These are phyloP conservation scores for Alexandromys oeconomus DNA, from an alignment of 2,797 vertebrate genomes.

Conservation along the genomic window DNA sequence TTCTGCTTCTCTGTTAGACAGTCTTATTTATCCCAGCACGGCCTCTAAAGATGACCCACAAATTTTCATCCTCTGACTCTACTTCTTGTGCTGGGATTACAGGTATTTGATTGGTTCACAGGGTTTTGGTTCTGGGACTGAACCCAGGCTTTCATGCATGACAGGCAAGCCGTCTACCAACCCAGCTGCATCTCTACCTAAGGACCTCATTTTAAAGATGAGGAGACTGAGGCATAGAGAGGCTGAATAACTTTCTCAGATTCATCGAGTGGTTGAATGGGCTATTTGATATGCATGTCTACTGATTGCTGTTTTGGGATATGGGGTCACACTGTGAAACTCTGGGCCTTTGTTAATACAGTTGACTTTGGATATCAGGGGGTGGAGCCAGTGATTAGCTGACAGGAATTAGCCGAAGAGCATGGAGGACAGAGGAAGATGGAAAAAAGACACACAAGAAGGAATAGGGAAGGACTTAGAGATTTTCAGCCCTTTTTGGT, in stretches of 20 bases:
- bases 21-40: not conserved
- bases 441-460: not conserved
- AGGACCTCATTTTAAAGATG: not conserved
- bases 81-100: not conserved
- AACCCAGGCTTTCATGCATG: not conserved
- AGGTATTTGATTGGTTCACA: not conserved
- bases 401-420: not conserved
- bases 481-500: not conserved
- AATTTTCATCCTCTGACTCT: not conserved
- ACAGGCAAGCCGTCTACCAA: not conserved
- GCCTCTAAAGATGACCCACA: not conserved
- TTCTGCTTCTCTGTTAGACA: not conserved
- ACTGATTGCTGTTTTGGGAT: not conserved
- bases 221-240: slow-evolving; percentile 29
- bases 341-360: not conserved
- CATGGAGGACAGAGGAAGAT: not conserved
- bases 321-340: not conserved
- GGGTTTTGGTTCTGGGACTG: not conserved
- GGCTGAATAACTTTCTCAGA: not conserved
- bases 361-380: not conserved
- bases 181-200: not conserved
- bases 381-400: not conserved
- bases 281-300: not conserved
- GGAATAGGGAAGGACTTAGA: not conserved
- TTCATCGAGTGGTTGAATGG: not conserved